phyloP scores from a whole-genome alignment of 2,113 vertebrate species.

The Atrichornis clamosus region DNA sequence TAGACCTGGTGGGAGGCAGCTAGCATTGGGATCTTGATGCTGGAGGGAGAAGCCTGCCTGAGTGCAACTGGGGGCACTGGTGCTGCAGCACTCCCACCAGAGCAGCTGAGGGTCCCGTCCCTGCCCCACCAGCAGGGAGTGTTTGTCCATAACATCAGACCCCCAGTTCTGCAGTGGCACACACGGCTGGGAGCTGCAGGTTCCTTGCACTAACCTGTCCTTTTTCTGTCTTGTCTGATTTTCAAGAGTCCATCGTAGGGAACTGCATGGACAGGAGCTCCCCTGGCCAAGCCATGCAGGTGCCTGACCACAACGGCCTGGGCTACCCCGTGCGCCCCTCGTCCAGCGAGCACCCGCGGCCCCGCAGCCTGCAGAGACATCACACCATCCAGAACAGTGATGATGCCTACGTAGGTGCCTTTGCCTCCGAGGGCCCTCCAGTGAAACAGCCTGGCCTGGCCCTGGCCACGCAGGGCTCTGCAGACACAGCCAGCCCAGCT shows the following conservation, averaged over 20 bases:
- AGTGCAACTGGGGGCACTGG: no score
- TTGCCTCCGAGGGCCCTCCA: fast-evolving
- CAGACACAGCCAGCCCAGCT: not conserved
- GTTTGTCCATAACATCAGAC: fast-evolving
- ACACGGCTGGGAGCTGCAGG: fast-evolving
- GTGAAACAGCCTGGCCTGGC: not conserved
- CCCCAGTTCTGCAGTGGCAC: fast-evolving
- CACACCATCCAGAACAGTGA: slow-evolving; percentile 98
- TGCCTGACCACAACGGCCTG: slow-evolving; percentile 86
- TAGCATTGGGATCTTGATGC: not conserved
- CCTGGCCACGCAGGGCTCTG: not conserved
- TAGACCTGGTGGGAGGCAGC: not conserved
- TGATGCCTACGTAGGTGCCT: slow-evolving; percentile 90
- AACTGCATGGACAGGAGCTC: slow-evolving; percentile 85
- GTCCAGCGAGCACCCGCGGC: slow-evolving; percentile 78
- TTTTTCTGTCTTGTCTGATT: not conserved
- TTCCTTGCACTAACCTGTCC: not conserved
- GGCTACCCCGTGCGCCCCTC: slow-evolving; percentile 75
- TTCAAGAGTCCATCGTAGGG: slow-evolving; percentile 70
- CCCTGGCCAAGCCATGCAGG: slow-evolving; percentile 83
- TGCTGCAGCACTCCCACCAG: fast-evolving
- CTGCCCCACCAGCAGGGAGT: fast-evolving
- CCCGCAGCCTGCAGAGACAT: slow-evolving; percentile 90
- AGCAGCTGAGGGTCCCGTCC: fast-evolving
- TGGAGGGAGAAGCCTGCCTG: not conserved